Percentiles rank a stretch among this genome's conserved stretches.
These are phyloP conservation scores for Papilio polytes DNA, from an alignment of 1,140 invertebrate species.

Conservation along the genomic window DNA sequence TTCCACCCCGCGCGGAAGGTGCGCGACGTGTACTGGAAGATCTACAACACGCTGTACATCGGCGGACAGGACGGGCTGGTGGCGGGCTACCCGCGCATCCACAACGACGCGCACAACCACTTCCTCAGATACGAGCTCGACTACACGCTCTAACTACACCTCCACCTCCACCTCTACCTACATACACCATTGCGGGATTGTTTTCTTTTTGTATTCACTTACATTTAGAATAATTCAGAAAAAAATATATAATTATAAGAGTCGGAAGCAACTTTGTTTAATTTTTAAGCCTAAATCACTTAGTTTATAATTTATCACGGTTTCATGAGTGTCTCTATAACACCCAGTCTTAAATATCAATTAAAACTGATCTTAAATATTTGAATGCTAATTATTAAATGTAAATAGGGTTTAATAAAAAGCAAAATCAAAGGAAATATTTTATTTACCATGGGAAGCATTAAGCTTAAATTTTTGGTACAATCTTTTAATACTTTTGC, in stretches of 20 bases:
- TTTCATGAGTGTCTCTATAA: too few relatives aligned
- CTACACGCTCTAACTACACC: slow-evolving; percentile 85
- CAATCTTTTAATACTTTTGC: slow-evolving; percentile 23
- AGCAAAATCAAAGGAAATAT: neutral
- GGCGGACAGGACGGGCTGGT: slow-evolving; percentile 99
- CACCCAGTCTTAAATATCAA: too few relatives aligned
- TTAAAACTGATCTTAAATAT: too few relatives aligned
- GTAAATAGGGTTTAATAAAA: neutral
- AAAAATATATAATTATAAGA: neutral
- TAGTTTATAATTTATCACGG: neutral
- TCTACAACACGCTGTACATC: slow-evolving; percentile 99
- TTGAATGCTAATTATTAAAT: too few relatives aligned
- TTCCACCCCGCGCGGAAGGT: slow-evolving; percentile 99
- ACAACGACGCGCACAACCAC: slow-evolving; percentile 98
- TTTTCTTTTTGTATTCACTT: slow-evolving; percentile 43
- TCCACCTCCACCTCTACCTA: neutral
- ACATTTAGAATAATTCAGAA: too few relatives aligned
- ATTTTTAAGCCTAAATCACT: neutral
- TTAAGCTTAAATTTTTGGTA: slow-evolving; percentile 30
- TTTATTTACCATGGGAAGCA: slow-evolving; percentile 27
- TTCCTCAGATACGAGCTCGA: slow-evolving; percentile 98
- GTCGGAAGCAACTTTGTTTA: neutral
- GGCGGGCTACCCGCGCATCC: slow-evolving; percentile 97
- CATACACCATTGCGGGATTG: slow-evolving; percentile 49
- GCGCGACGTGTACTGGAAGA: slow-evolving; percentile 99